Evolutionary conservation across 1,140 invertebrate genomes (phyloP).

Genomic region (Acromyrmex echinatior): DNA sequence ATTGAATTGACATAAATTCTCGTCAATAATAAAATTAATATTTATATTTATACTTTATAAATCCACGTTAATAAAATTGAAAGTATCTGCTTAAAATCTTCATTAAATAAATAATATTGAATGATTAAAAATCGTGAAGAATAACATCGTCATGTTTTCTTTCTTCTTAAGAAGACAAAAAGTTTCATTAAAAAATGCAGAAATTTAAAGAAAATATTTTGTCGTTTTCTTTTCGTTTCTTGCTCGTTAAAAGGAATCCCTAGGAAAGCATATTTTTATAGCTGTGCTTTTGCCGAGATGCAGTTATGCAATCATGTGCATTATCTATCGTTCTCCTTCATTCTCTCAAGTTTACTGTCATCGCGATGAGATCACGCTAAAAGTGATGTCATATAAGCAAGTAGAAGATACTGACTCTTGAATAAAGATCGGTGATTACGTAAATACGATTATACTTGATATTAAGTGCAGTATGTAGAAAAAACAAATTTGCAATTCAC

Average conservation of each 20-base stretch:
- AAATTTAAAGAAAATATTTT: neutral
- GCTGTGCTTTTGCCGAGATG: neutral
- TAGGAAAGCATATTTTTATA: constrained; percentile 24
- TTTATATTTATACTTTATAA: neutral
- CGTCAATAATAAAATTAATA: neutral
- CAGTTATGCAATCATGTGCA: constrained; percentile 36
- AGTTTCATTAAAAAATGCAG: neutral
- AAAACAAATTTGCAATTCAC: constrained; percentile 3
- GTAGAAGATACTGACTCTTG: constrained; percentile 33
- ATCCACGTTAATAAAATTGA: neutral
- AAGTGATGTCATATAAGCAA: constrained; percentile 50
- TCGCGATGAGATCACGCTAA: constrained; percentile 48
- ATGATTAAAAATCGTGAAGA: neutral
- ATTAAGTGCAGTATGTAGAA: neutral
- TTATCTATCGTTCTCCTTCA: constrained; percentile 15
- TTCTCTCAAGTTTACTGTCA: constrained; percentile 39
- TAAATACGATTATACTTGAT: neutral
- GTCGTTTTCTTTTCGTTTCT: constrained; percentile 1
- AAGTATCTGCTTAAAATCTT: neutral
- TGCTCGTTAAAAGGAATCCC: neutral
- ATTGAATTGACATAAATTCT: neutral
- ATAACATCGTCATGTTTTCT: neutral
- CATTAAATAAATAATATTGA: neutral
- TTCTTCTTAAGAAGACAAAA: constrained; percentile 9
- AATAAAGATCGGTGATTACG: constrained; percentile 42